Conservation (phyloP, 2,113 vertebrate species). For the Pavo muticus region DNA sequence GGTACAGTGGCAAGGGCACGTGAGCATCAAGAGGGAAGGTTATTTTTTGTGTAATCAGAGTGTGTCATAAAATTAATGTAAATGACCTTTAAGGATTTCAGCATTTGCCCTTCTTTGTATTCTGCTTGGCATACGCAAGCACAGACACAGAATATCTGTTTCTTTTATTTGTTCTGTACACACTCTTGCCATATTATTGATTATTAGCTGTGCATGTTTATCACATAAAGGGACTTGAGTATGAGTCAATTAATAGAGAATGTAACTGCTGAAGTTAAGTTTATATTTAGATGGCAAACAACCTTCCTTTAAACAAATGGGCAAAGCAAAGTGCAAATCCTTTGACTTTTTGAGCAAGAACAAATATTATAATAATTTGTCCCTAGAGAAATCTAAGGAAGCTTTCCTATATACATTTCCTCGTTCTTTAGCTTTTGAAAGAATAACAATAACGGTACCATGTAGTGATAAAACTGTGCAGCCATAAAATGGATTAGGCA, state of each 20-base stretch:
- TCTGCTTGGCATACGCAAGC: neutral
- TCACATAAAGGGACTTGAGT: slow-evolving; percentile 37
- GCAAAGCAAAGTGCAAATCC: slow-evolving; percentile 23
- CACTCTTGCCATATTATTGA: slow-evolving; percentile 10
- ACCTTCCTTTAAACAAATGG: slow-evolving; percentile 31
- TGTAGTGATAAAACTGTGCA: neutral
- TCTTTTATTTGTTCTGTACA: slow-evolving; percentile 60
- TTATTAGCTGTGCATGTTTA: slow-evolving; percentile 46
- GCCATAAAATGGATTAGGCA: slow-evolving; percentile 3
- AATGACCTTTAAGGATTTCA: neutral
- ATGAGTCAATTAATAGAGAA: slow-evolving; percentile 11
- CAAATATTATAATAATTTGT: slow-evolving; percentile 55
- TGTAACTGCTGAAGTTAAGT: slow-evolving; percentile 14
- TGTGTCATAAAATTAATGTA: neutral
- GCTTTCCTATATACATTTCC: slow-evolving; percentile 13
- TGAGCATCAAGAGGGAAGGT: neutral
- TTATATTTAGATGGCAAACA: slow-evolving; percentile 51
- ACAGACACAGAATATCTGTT: neutral
- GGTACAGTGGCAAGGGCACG: rapidly evolving
- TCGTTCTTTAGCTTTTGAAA: slow-evolving; percentile 29
- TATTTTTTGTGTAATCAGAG: neutral
- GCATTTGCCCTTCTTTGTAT: slow-evolving; percentile 2
- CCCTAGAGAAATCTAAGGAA: neutral
- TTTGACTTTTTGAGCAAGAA: slow-evolving; percentile 34
- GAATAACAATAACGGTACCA: neutral